These are phyloP conservation scores for Hippocampus barbouri DNA, from an alignment of 2,113 vertebrate genomes.

Conservation along the genomic window DNA sequence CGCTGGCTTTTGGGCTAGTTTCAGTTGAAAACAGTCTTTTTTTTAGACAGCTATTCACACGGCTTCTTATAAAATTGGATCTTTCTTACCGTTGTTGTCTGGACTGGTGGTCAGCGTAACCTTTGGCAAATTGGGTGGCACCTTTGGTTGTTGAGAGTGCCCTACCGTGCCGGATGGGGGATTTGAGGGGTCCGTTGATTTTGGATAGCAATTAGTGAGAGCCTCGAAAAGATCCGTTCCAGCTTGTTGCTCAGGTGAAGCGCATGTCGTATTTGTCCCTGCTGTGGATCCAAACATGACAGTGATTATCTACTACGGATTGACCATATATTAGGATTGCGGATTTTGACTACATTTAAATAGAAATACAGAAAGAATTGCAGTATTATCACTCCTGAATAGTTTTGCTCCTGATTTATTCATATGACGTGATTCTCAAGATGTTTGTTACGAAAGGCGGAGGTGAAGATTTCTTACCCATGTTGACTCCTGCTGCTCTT, in stretches of 20 bases:
- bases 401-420: too few species aligned
- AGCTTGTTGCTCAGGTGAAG: constrained; percentile 20
- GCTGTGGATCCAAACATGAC: constrained; percentile 17
- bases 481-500: constrained; percentile 47
- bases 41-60: neutral
- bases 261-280: constrained; percentile 31
- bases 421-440: too few species aligned
- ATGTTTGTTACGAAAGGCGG: too few species aligned
- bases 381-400: too few species aligned
- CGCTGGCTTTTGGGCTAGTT: constrained; percentile 19
- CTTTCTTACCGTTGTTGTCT: constrained; percentile 35
- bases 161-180: neutral
- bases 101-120: neutral
- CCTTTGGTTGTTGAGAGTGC: neutral
- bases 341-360: too few species aligned
- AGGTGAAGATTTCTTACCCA: constrained; percentile 66
- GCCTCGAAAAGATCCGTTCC: constrained; percentile 29
- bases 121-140: neutral
- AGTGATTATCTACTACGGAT: too few species aligned
- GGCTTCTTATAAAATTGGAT: neutral
- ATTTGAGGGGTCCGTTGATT: neutral
- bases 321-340: too few species aligned
- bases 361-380: too few species aligned
- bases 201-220: constrained; percentile 8
- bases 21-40: neutral